A percentile compares a stretch with the other conserved stretches of the same genome.
These are phyloP conservation scores for Nephrotoma appendiculata DNA, from an alignment of 2,888 invertebrate species.

Conservation along the genomic window DNA sequence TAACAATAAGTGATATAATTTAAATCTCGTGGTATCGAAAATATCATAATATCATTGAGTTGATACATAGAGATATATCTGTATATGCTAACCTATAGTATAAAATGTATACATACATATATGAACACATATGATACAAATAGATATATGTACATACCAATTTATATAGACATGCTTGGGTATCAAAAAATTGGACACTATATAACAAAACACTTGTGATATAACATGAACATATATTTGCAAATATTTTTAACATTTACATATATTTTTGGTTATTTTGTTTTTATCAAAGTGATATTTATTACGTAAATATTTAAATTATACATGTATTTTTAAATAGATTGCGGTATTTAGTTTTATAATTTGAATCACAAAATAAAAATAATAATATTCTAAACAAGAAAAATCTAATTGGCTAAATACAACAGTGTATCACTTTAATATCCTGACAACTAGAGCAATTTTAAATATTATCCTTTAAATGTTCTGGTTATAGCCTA, in stretches of 20 bases:
- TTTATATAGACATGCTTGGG: not conserved
- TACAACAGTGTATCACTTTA: too few species aligned
- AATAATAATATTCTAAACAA: not conserved
- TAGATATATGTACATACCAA: not conserved
- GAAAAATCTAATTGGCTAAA: not conserved
- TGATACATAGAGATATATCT: not conserved
- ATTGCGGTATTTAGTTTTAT: not conserved
- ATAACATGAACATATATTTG: not conserved
- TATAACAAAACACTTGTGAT: not conserved
- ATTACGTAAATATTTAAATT: not conserved
- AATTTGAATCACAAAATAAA: not conserved
- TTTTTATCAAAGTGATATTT: not conserved
- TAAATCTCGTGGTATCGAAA: slow-evolving; percentile 5
- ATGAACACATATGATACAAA: not conserved
- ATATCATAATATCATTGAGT: not conserved
- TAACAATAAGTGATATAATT: slow-evolving; percentile 3
- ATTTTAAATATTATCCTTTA: too few species aligned
- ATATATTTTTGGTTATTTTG: not conserved
- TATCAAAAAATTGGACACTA: not conserved
- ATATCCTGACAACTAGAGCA: too few species aligned
- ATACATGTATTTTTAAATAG: not conserved
- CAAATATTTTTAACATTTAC: not conserved
- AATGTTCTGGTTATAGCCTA: too few species aligned
- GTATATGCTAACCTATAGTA: not conserved
- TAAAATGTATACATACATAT: not conserved